Conservation (phyloP, 2,113 vertebrate genomes). For the Mus pahari region DNA sequence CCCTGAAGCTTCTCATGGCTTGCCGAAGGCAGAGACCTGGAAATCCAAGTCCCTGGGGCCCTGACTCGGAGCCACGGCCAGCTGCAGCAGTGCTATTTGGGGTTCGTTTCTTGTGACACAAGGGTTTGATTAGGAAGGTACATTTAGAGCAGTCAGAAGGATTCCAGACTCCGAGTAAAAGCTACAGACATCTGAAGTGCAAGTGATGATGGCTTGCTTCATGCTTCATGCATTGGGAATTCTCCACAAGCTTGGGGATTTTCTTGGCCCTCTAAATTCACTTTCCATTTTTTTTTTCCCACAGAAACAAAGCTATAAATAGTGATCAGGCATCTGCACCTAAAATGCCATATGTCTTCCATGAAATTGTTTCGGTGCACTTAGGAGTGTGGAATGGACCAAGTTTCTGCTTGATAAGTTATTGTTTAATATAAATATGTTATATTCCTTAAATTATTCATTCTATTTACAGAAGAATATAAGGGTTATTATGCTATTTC, state of each 20-base stretch:
- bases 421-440: neutral
- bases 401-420: neutral
- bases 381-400: neutral
- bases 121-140: constrained; percentile 26
- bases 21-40: neutral
- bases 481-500: neutral
- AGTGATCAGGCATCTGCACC: neutral
- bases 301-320: constrained; percentile 32
- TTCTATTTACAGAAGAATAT: neutral
- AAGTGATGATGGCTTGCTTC: constrained; percentile 8
- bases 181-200: constrained; percentile 41
- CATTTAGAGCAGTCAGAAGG: constrained; percentile 54
- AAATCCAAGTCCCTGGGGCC: neutral
- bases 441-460: neutral
- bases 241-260: constrained; percentile 11
- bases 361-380: neutral
- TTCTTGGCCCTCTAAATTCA: constrained; percentile 48
- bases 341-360: constrained; percentile 18
- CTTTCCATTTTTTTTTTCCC: constrained; percentile 53
- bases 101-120: neutral
- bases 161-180: constrained; percentile 58
- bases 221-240: constrained; percentile 24
- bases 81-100: neutral
- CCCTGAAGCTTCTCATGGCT: neutral
- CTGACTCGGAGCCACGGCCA: neutral